phyloP scores from a whole-genome alignment of 2,113 vertebrate species.

The Arenaria interpres region DNA sequence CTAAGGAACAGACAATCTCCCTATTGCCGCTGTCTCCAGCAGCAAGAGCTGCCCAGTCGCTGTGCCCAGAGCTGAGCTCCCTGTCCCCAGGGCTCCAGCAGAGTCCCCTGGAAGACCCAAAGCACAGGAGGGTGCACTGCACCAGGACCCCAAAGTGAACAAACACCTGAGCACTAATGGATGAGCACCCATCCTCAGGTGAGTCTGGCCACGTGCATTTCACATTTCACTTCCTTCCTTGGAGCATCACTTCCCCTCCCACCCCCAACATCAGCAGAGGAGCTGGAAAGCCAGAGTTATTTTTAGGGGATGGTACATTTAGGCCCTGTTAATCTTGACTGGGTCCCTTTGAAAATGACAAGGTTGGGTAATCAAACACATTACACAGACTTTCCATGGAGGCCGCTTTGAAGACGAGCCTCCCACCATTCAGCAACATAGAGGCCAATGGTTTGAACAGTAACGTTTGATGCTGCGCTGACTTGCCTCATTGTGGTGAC shows the following conservation, averaged over 20 bases:
- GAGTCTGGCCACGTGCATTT: not conserved
- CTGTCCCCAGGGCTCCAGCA: not conserved
- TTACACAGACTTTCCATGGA: constrained; percentile 2
- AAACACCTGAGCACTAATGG: not conserved
- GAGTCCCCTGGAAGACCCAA: not conserved
- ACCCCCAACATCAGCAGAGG: not conserved
- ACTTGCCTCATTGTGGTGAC: constrained; percentile 13
- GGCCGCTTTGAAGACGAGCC: not conserved
- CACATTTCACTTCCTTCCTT: not conserved
- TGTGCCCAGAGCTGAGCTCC: not conserved
- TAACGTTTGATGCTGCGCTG: not conserved
- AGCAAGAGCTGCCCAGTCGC: not conserved
- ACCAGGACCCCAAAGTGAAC: fast-evolving
- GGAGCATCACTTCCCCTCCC: not conserved
- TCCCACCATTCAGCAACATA: not conserved
- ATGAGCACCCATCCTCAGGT: not conserved
- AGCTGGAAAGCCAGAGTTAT: constrained; percentile 16
- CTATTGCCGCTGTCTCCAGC: not conserved
- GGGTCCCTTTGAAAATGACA: constrained; percentile 15
- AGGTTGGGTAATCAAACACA: constrained; percentile 32
- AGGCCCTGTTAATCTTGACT: constrained; percentile 30
- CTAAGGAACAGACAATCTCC: not conserved
- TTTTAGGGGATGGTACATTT: constrained; percentile 39
- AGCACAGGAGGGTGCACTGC: not conserved
- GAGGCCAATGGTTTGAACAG: not conserved